These are phyloP conservation scores for Allolobophora icterica DNA, from an alignment of 2,888 invertebrate genomes.

Conservation along the genomic window DNA sequence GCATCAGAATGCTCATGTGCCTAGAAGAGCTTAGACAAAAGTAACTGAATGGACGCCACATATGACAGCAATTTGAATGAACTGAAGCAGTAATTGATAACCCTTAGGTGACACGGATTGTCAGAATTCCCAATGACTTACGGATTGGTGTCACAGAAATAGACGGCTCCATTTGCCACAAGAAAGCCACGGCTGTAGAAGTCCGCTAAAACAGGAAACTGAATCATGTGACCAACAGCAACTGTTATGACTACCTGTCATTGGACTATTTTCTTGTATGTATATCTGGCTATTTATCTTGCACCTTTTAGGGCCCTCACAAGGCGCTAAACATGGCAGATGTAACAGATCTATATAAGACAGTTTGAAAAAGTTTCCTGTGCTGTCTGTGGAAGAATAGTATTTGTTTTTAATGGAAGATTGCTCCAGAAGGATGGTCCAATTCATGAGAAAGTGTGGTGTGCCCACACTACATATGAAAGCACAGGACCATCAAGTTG, in stretches of 20 bases:
- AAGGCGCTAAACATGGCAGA: too few relatives aligned
- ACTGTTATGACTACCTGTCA: background rate
- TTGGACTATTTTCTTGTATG: too few relatives aligned
- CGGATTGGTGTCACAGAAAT: constrained; percentile 23
- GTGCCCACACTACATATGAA: too few relatives aligned
- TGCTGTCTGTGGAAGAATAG: too few relatives aligned
- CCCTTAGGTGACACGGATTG: background rate
- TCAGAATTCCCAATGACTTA: background rate
- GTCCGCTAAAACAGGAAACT: constrained; percentile 1
- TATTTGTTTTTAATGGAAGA: too few relatives aligned
- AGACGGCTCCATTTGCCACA: background rate
- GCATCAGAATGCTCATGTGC: background rate
- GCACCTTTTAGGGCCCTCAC: too few relatives aligned
- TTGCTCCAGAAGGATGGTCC: too few relatives aligned
- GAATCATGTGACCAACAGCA: background rate
- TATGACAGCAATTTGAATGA: background rate
- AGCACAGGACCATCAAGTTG: too few relatives aligned
- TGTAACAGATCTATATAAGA: too few relatives aligned
- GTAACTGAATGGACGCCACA: background rate
- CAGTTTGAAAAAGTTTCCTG: too few relatives aligned
- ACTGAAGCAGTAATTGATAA: background rate
- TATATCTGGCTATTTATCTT: too few relatives aligned
- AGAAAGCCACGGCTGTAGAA: constrained; percentile 28
- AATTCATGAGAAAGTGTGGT: too few relatives aligned
- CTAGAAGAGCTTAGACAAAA: background rate